Evolutionary conservation across 2,113 vertebrate species (phyloP), one percentile per base, ranked within the genome.

Genomic region (Podocnemis expansa): DNA sequence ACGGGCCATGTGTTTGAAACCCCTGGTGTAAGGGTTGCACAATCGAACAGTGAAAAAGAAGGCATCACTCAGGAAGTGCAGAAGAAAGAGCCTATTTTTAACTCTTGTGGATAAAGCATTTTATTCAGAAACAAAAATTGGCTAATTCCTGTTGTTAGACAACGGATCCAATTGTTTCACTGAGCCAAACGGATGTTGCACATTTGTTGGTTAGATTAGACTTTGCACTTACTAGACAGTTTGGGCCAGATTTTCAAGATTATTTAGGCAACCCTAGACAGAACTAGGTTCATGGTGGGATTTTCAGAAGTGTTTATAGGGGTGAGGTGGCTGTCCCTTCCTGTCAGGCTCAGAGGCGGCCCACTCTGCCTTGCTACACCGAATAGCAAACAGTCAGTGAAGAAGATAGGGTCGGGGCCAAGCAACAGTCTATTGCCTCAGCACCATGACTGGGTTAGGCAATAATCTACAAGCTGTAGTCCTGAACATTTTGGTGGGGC

Each of bases 181-280:
- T 38, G 21, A 70, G n/a, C 8, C 63, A 38, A 38, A 70, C 10
- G 9, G 0, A 1, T n/a, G 43, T 76, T 79, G 92, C 84, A 90
- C 82, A 17, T 79, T 90, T 90, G 55, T 80, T 80, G 93, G 90
- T 52, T 60, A 93, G 45, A 60, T 78, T 93, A 91, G 93, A 94
- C 84, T 80, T 93, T 54, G 54, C 60, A 91, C n/a, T 81, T 76
- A 47, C 55, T 75, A 38, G 92, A 87, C 56, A 19, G 51, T 95
- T 86, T 76, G 82, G 60, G 86, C 29, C 83, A 88, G 55, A 27
- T 83, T 88, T 87, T 91, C 95, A 92, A 79, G 95, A 95, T 45
- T 43, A 34, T n/a, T 93, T 87, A 89, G 70, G 92, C 2, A 3
- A 86, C n/a, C n/a, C n/a, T 19, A 21, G 63, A 70, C 19, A 34